Evolutionary conservation across 2,888 invertebrate species (phyloP), one percentile per base, ranked within the genome.

Genomic region (Gastrophysa polygoni): DNA sequence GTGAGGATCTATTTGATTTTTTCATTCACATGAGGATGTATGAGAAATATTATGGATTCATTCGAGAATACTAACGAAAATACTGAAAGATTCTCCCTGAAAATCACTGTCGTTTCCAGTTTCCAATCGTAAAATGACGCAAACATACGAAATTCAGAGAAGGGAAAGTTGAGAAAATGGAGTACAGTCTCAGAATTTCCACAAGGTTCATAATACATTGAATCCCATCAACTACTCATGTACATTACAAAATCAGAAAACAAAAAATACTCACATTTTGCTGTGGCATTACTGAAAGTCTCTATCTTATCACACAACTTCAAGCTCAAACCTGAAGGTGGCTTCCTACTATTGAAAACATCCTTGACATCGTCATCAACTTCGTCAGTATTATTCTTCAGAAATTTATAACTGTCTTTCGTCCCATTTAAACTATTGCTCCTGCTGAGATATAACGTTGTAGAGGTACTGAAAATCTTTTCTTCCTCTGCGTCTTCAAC

Each of bases 231-330:
- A 7, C 29, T 3, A n/a, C 3, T 34, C 18, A 24, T 8, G 14
- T 24, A 17, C 28, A 38, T 16, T 8, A 17, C 28, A 28, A 54
- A 24, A 43, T 14, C n/a, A n/a, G 1, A 44, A 54, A 11, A 14
- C 10, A n/a, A 55, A 47, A 47, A 3, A 14, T 57, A 73, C 70
- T 73, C 64, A 76, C 74, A 64, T 68, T 73, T 75, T 44, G 66
- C 61, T 28, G 67, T 67, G 46, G 65, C 67, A 51, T 68, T 68
- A 57, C 70, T 72, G 56, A 73, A 71, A 20, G 67, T 67, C 51
- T 71, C 71, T 46, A 73, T 70, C 59, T 72, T 75, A 59, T 63
- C 66, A 38, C 64, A 64, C 29, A 74, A 50, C 49, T 68, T 70
- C 24, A 69, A 59, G 44, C 48, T 63, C 21, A 57, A 55, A 50